phyloP scores from a whole-genome alignment of 2,797 vertebrate genomes.

The Alectoris magna region DNA sequence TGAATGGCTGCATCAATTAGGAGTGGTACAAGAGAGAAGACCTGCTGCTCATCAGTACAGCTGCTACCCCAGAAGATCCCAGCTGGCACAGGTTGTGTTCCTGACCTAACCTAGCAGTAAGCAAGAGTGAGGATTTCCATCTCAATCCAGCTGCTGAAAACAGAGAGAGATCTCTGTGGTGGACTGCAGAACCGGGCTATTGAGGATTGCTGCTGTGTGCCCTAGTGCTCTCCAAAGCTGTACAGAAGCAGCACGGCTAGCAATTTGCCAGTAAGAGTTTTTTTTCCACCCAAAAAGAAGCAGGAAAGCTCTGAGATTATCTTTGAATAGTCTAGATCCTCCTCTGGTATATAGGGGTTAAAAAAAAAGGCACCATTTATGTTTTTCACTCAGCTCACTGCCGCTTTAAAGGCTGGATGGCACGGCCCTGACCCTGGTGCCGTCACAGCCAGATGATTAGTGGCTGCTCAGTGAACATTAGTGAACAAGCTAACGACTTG shows the following conservation, averaged over 20 bases:
- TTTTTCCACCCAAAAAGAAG: background rate
- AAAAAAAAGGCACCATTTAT: background rate
- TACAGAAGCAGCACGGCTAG: accelerated
- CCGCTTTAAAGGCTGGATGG: accelerated
- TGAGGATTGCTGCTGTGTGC: background rate
- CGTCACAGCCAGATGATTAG: background rate
- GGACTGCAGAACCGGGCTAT: background rate
- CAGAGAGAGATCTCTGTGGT: background rate
- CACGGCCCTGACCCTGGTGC: conserved; percentile 13
- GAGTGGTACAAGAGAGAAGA: background rate
- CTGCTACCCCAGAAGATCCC: background rate
- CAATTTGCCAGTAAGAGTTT: background rate
- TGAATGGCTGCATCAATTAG: accelerated
- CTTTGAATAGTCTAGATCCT: background rate
- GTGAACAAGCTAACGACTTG: conserved; percentile 21
- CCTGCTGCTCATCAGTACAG: no score
- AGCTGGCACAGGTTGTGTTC: background rate
- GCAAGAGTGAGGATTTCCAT: background rate
- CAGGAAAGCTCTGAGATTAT: background rate
- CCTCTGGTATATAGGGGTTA: background rate
- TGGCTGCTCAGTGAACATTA: background rate
- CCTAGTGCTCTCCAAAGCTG: background rate
- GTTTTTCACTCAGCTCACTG: background rate
- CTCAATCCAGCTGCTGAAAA: background rate
- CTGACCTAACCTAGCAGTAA: background rate